phyloP scores from a whole-genome alignment of 2,888 invertebrate species.

The Chalcosyrphus nemorum region DNA sequence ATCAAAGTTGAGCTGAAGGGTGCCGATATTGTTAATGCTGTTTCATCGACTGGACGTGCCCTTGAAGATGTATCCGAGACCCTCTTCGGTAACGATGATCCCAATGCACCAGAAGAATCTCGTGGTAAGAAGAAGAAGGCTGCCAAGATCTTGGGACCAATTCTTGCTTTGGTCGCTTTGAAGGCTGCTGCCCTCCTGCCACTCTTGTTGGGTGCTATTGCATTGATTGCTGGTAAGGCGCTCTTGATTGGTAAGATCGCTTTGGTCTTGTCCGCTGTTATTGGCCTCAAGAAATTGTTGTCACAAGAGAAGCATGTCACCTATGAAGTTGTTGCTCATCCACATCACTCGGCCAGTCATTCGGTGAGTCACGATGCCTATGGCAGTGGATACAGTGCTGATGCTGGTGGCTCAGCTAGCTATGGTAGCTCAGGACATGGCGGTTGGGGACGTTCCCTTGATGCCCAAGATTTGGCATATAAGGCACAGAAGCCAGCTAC shows the following conservation, averaged over 20 bases:
- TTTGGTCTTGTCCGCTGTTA: slow-evolving; percentile 90
- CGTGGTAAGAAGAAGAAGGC: slow-evolving; percentile 93
- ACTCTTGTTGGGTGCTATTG: slow-evolving; percentile 90
- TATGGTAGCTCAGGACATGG: slow-evolving; percentile 86
- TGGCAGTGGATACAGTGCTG: slow-evolving; percentile 84
- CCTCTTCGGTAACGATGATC: slow-evolving; percentile 85
- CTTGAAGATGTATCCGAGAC: slow-evolving; percentile 88
- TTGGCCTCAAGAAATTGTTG: slow-evolving; percentile 91
- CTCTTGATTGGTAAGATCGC: slow-evolving; percentile 92
- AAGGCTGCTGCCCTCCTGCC: slow-evolving; percentile 92
- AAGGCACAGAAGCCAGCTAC: slow-evolving; percentile 87
- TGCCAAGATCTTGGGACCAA: slow-evolving; percentile 89
- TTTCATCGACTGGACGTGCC: slow-evolving; percentile 90
- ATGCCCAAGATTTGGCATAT: slow-evolving; percentile 91
- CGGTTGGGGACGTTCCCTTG: slow-evolving; percentile 90
- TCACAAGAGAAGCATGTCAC: slow-evolving; percentile 93
- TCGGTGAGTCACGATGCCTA: slow-evolving; percentile 87
- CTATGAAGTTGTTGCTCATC: slow-evolving; percentile 93
- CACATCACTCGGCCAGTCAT: slow-evolving; percentile 89
- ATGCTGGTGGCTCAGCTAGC: slow-evolving; percentile 84
- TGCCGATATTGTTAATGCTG: slow-evolving; percentile 90
- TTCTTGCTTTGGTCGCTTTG: slow-evolving; percentile 88
- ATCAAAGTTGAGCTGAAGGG: slow-evolving; percentile 93
- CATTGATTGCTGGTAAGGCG: slow-evolving; percentile 93
- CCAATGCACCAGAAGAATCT: slow-evolving; percentile 84